phyloP scores from a whole-genome alignment of 2,888 invertebrate genomes.

The Agrotis segetum region DNA sequence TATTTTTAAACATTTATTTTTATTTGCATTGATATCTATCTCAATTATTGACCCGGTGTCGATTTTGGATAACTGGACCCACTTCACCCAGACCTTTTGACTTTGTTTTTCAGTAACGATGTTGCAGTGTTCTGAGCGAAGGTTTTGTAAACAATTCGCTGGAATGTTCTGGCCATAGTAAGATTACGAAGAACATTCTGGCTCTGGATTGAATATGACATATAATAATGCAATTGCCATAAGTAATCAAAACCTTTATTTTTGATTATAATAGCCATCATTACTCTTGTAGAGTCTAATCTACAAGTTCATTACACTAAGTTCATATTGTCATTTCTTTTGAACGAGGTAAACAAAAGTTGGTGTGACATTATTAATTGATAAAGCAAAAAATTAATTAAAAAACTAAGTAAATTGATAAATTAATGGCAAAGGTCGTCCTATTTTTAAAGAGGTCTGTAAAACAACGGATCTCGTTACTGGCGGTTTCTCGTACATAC shows the following conservation, averaged over 20 bases:
- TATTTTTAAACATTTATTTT: conserved; percentile 8
- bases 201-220: no score
- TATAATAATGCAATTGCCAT: no score
- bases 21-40: background rate
- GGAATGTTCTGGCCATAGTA: background rate
- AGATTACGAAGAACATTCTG: background rate
- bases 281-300: background rate
- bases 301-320: background rate
- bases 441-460: conserved; percentile 61
- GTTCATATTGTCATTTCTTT: conserved; percentile 18
- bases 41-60: background rate
- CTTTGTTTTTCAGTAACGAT: conserved; percentile 14
- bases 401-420: conserved; percentile 57
- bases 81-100: background rate
- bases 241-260: no score
- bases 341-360: conserved; percentile 18
- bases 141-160: background rate
- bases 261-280: no score
- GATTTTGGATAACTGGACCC: background rate
- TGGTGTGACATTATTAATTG: conserved; percentile 34
- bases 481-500: conserved; percentile 39
- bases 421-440: conserved; percentile 62
- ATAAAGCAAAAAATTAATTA: conserved; percentile 42
- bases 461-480: conserved; percentile 44
- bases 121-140: background rate